Evolutionary conservation across 2,888 invertebrate genomes (phyloP), one percentile per base, ranked within the genome.

Genomic region (Geophilus truncorum): DNA sequence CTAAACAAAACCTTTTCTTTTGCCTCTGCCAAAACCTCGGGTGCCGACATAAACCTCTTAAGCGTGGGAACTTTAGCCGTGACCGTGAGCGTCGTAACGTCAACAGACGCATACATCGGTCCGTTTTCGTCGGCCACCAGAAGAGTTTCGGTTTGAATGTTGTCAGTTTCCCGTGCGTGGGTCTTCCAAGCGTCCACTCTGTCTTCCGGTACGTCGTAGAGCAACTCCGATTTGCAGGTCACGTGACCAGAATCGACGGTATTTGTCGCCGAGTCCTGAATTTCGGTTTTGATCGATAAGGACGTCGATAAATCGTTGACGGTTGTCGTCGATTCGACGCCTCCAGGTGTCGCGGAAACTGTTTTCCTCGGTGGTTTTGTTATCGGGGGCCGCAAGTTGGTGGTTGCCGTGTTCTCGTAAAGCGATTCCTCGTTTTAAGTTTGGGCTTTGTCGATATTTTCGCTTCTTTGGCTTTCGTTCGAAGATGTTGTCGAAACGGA

Each of bases 151-250:
- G 28, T 77, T 45, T 82, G 82, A 25, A 81, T 70, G 21, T 81
- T 70, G 21, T 82, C 82, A 4, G 12, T 75, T 28, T 80, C 80
- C 40, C 62, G 15, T 9, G 28, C 82, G 40, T 81, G 81, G n/a
- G 78, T 81, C 57, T 81, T 81, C 82, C 82, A 82, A 1, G 82
- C 82, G 12, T 81, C 82, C 6, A n/a, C 25, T n/a, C 82, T 30
- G 40, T 40, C 30, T 34, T 82, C 82, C 4, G 78, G 79, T 6
- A 18, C 77, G 28, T 77, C 81, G 40, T 82, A 82, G 9, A 78
- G 28, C 23, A 81, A 80, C 21, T 82, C 82, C 9, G 78, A 3
- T 15, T 78, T 78, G 1, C 15, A 5, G 1, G 30, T n/a, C 28
- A 34, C 6, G 18, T 15, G 18, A 34, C 51, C 23, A n/a, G n/a